Percentiles rank a stretch among this genome's conserved stretches.
Evolutionary conservation across 2,797 vertebrate species (phyloP).

Genomic region (Rachycentron canadum): DNA sequence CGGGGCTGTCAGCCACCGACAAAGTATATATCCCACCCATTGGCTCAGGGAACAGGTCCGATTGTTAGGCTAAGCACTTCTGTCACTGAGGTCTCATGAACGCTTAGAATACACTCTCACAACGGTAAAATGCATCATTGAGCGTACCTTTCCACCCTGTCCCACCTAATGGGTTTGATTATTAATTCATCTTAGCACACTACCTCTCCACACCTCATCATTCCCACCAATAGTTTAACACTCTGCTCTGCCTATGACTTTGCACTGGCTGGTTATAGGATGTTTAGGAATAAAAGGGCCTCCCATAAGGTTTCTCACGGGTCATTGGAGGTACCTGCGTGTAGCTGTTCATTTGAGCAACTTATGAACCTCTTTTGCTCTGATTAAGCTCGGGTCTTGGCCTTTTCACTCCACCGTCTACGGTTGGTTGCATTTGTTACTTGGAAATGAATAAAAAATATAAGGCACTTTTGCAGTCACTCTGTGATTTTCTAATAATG

Average conservation of each 20-base stretch:
- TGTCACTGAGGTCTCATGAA: constrained; percentile 34
- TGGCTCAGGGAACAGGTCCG: constrained; percentile 41
- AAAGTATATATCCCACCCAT: constrained; percentile 48
- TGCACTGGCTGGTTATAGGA: constrained; percentile 4
- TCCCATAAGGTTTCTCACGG: background rate
- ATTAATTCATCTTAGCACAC: constrained; percentile 16
- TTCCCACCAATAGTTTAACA: background rate
- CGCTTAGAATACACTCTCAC: constrained; percentile 13
- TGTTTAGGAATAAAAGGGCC: constrained; percentile 11
- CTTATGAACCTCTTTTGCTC: constrained; percentile 8
- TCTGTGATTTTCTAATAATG: constrained; percentile 15
- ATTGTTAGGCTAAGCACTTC: constrained; percentile 52
- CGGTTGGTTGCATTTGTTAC: constrained; percentile 25
- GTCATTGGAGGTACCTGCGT: constrained; percentile 13
- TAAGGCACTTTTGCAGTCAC: constrained; percentile 2
- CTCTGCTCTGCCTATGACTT: background rate
- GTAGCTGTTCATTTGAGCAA: constrained; percentile 14
- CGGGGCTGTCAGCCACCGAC: constrained; percentile 53
- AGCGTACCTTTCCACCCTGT: constrained; percentile 7
- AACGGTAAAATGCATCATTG: constrained; percentile 1
- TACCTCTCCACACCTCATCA: constrained; percentile 20
- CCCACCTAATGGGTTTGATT: constrained; percentile 17
- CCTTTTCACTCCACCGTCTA: constrained; percentile 15
- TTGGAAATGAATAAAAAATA: constrained; percentile 36
- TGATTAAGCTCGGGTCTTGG: constrained; percentile 16